phyloP scores from a whole-genome alignment of 2,113 vertebrate genomes.

The Sialia sialis region DNA sequence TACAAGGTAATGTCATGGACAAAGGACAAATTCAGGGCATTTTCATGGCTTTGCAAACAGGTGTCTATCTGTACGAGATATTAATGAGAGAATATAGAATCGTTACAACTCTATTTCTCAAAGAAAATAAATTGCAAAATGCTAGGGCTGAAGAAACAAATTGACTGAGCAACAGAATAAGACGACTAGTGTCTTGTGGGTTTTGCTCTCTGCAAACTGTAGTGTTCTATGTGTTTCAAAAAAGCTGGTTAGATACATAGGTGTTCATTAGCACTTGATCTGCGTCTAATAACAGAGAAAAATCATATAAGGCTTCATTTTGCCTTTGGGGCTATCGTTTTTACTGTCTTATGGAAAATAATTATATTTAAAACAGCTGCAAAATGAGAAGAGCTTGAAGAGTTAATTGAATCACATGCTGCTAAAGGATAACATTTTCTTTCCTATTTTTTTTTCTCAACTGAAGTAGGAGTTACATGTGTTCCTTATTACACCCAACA shows the following conservation, averaged over 20 bases:
- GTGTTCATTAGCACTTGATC: background rate
- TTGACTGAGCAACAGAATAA: background rate
- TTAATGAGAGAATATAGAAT: background rate
- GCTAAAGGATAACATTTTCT: background rate
- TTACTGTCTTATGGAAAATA: background rate
- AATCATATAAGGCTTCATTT: background rate
- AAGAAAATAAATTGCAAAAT: background rate
- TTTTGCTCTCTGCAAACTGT: background rate
- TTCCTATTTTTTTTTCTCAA: background rate
- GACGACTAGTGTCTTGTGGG: background rate
- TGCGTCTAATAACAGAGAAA: background rate
- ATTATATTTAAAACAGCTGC: background rate
- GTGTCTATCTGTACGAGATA: background rate
- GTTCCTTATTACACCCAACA: conserved; percentile 23
- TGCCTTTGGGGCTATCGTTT: background rate
- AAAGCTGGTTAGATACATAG: background rate
- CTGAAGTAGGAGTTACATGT: conserved; percentile 24
- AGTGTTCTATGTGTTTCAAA: background rate
- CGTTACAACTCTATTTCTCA: background rate
- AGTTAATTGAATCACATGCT: background rate
- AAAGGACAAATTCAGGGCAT: background rate
- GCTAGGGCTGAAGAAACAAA: background rate
- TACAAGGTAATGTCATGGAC: background rate
- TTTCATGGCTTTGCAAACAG: accelerated
- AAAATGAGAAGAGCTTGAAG: background rate